Conservation (phyloP, 2,888 invertebrate genomes). For the Drosophila suboccidentalis region DNA sequence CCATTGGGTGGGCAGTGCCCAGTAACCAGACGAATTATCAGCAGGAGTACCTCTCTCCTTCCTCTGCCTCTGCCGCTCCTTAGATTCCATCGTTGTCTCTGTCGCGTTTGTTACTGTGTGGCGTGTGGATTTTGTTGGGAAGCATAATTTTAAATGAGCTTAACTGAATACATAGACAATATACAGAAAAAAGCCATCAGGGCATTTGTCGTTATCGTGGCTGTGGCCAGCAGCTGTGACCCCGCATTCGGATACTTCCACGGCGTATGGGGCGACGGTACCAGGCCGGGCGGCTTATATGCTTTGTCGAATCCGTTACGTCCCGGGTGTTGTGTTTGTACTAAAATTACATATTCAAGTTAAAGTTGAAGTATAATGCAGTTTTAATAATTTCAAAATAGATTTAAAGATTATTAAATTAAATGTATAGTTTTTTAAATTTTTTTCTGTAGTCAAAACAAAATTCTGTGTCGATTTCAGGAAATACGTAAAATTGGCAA, state of each 20-base stretch:
- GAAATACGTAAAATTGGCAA: too few relatives aligned
- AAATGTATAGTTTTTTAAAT: too few relatives aligned
- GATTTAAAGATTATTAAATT: too few relatives aligned
- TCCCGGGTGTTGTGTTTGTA: conserved; percentile 82
- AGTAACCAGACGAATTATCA: conserved; percentile 24
- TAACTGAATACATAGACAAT: conserved; percentile 65
- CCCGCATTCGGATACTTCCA: conserved; percentile 81
- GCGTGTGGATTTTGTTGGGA: conserved; percentile 51
- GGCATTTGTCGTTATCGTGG: conserved; percentile 56
- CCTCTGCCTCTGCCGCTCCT: background rate
- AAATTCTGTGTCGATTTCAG: too few relatives aligned
- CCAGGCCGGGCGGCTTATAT: conserved; percentile 79
- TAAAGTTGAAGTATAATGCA: conserved; percentile 9
- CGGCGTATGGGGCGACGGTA: conserved; percentile 83
- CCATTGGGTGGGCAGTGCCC: conserved; percentile 14
- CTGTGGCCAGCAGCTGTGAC: conserved; percentile 51
- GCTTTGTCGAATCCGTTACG: conserved; percentile 83
- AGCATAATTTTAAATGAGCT: conserved; percentile 72
- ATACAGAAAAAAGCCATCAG: conserved; percentile 65
- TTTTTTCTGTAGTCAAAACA: too few relatives aligned
- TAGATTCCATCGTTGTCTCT: conserved; percentile 16
- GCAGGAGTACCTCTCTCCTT: conserved; percentile 11
- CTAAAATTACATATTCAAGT: conserved; percentile 56
- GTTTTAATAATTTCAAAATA: background rate
- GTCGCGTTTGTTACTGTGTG: conserved; percentile 22